Evolutionary conservation across 2,797 vertebrate species (phyloP).

Genomic region (Leontocebus nigricollis): DNA sequence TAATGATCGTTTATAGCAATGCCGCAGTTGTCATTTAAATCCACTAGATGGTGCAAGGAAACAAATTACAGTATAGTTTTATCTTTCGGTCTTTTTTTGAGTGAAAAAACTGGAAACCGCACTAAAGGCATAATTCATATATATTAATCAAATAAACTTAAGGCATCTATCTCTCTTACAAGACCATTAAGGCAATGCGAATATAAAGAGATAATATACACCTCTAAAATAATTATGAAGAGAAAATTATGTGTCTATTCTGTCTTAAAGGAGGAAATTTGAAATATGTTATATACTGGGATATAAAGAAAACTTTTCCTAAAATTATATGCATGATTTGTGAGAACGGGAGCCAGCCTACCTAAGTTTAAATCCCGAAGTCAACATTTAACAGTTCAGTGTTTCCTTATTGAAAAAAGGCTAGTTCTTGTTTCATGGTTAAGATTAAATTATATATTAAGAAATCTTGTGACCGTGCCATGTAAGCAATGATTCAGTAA

Average conservation of each 20-base stretch:
- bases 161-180: constrained; percentile 45
- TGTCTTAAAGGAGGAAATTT: not conserved
- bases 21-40: constrained; percentile 59
- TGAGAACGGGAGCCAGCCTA: not conserved
- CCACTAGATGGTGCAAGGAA: constrained; percentile 85
- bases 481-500: not conserved
- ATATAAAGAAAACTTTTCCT: not conserved
- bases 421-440: not conserved
- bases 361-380: not conserved
- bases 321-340: not conserved
- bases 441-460: not conserved
- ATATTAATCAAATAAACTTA: constrained; percentile 47
- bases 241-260: not conserved
- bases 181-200: constrained; percentile 20
- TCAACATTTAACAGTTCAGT: not conserved
- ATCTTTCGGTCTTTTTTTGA: not conserved
- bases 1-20: not conserved
- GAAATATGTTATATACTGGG: not conserved
- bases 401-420: constrained; percentile 29
- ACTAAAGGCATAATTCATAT: constrained; percentile 31
- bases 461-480: not conserved
- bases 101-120: not conserved
- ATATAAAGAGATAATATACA: not conserved
- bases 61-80: constrained; percentile 76
- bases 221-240: constrained; percentile 2